phyloP scores from a whole-genome alignment of 2,888 invertebrate genomes.

The Eulithis prunata region DNA sequence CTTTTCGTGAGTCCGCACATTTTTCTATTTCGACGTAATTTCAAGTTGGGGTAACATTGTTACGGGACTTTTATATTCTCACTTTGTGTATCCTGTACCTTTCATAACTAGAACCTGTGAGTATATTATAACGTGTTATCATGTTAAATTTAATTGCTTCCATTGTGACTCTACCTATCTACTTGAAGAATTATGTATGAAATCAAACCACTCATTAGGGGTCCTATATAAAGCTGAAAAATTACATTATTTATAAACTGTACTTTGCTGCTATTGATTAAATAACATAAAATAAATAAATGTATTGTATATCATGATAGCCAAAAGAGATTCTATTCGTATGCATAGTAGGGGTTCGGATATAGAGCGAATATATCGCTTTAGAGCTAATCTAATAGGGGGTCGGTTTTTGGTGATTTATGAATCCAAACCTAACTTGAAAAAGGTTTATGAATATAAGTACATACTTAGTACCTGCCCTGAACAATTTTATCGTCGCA shows the following conservation, averaged over 20 bases:
- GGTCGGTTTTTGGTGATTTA: slow-evolving; percentile 36
- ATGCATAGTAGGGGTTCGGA: slow-evolving; percentile 33
- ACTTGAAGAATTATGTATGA: too few species aligned
- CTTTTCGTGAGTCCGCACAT: slow-evolving; percentile 31
- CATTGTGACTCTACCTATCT: not conserved
- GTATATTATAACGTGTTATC: too few species aligned
- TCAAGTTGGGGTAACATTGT: slow-evolving; percentile 19
- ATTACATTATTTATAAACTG: too few species aligned
- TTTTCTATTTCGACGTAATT: slow-evolving; percentile 30
- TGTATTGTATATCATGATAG: slow-evolving; percentile 12
- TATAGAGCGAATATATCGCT: slow-evolving; percentile 18
- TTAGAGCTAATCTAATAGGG: slow-evolving; percentile 38
- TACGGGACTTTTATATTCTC: slow-evolving; percentile 19
- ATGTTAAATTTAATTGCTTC: too few species aligned
- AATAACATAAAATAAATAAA: slow-evolving; percentile 12
- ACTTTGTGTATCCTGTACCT: slow-evolving; percentile 5
- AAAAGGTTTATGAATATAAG: slow-evolving; percentile 25
- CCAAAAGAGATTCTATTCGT: slow-evolving; percentile 12
- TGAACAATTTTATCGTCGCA: not conserved
- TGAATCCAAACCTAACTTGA: slow-evolving; percentile 23
- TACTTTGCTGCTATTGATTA: not conserved
- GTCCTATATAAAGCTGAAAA: too few species aligned
- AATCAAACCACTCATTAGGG: too few species aligned
- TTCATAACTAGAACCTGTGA: not conserved
- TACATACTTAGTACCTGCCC: not conserved